Evolutionary conservation across 2,113 vertebrate genomes (phyloP).

Genomic region (Nycticryphes semicollaris): DNA sequence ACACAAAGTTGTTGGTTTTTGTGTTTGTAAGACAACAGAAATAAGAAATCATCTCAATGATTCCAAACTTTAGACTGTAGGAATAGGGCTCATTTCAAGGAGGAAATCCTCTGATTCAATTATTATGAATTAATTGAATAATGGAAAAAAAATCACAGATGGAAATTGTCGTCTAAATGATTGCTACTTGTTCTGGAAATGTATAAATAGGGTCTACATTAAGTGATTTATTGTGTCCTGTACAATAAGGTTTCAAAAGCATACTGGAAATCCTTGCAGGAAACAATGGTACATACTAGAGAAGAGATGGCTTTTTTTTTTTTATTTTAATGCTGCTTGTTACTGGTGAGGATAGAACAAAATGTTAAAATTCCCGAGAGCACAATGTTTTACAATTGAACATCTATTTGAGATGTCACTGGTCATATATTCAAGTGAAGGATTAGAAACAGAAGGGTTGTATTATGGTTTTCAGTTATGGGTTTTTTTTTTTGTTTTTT

Average conservation of each 20-base stretch:
- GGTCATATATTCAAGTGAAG: not conserved
- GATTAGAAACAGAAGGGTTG: not conserved
- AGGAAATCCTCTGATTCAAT: not conserved
- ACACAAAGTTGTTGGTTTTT: not conserved
- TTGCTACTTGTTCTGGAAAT: not conserved
- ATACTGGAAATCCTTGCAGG: not conserved
- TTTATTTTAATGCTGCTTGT: not conserved
- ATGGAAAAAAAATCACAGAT: not conserved
- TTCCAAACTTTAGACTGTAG: not conserved
- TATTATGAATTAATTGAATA: not conserved
- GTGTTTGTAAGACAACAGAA: not conserved
- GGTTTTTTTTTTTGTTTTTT: not conserved
- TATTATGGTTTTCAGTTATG: not conserved
- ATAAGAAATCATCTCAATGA: not conserved
- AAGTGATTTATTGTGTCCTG: not conserved
- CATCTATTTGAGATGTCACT: not conserved
- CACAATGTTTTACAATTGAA: rapidly evolving
- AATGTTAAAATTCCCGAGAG: not conserved
- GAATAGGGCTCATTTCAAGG: not conserved
- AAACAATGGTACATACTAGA: not conserved
- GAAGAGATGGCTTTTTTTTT: not conserved
- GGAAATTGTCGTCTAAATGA: not conserved
- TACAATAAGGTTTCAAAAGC: not conserved
- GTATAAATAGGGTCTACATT: not conserved
- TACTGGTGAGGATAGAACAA: not conserved